These are phyloP conservation scores for Acanthosepion esculentum DNA, from an alignment of 2,888 invertebrate species.

Conservation along the genomic window DNA sequence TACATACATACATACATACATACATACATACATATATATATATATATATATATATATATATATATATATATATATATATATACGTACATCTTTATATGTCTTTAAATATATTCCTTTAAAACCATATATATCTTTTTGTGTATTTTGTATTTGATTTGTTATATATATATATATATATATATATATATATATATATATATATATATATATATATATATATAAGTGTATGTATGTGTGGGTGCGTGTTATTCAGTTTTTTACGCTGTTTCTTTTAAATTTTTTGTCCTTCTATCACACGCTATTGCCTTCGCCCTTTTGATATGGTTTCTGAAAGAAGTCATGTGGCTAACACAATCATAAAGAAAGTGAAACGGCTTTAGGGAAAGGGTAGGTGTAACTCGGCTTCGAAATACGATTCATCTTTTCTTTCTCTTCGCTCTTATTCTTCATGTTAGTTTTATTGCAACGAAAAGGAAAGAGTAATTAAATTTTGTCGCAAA, in stretches of 20 bases:
- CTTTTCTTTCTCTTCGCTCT: not conserved
- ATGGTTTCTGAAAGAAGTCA: conserved; percentile 34
- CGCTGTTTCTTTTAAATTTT: not conserved
- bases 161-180: conserved; percentile 2
- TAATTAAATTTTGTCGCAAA: conserved; percentile 47
- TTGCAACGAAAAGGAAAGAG: conserved; percentile 37
- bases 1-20: not conserved
- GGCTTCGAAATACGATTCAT: not conserved
- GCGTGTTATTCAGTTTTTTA: not conserved
- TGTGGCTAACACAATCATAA: conserved; percentile 6
- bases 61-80: conserved; percentile 14
- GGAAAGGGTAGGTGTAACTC: not conserved
- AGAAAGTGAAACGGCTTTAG: not conserved
- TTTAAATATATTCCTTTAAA: not conserved
- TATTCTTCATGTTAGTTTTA: conserved; percentile 40
- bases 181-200: not conserved
- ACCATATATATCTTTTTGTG: too few species aligned
- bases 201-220: not conserved
- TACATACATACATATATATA: not conserved
- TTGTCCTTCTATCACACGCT: not conserved
- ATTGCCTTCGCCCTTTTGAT: conserved; percentile 37
- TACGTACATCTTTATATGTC: not conserved
- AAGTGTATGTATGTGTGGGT: not conserved
- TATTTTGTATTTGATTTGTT: not conserved
- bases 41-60: not conserved